These are phyloP conservation scores for Plutella xylostella DNA, from an alignment of 2,888 invertebrate species.

Conservation along the genomic window DNA sequence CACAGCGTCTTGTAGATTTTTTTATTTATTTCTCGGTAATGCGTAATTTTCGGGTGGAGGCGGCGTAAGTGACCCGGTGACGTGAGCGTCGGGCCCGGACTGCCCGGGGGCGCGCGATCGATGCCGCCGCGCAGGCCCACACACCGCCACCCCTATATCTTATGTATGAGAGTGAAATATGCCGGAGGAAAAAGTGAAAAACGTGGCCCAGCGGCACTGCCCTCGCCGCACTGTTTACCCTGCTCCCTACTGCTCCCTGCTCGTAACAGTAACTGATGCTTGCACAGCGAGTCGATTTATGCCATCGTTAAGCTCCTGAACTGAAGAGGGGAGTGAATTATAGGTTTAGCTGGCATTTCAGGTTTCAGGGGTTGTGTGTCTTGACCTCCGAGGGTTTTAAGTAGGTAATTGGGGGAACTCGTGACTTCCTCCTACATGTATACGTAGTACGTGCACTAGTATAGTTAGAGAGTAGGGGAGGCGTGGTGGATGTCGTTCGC, in stretches of 20 bases:
- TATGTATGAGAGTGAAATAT: constrained; percentile 59
- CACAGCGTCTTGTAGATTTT: constrained; percentile 14
- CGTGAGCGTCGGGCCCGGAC: constrained; percentile 31
- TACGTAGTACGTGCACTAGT: too few species aligned
- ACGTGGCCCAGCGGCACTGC: constrained; percentile 15
- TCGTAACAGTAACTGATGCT: background rate
- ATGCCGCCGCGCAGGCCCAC: constrained; percentile 53
- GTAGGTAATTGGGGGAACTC: too few species aligned
- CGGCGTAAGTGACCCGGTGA: background rate
- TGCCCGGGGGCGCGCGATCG: constrained; percentile 51
- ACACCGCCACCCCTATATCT: constrained; percentile 48
- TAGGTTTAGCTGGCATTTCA: too few species aligned
- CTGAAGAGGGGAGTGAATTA: too few species aligned
- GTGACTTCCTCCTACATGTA: too few species aligned
- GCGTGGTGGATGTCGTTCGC: too few species aligned
- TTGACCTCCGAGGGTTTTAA: too few species aligned
- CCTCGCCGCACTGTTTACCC: background rate
- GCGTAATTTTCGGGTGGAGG: constrained; percentile 1
- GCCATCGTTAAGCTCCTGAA: constrained; percentile 1
- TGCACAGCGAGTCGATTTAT: constrained; percentile 1
- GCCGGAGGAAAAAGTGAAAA: constrained; percentile 47
- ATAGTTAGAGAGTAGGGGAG: too few species aligned
- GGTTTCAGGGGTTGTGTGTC: too few species aligned
- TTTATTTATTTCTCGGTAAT: background rate
- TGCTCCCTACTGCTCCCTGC: background rate